Evolutionary conservation across 2,888 invertebrate genomes (phyloP).

Genomic region (Corythucha ciliata): DNA sequence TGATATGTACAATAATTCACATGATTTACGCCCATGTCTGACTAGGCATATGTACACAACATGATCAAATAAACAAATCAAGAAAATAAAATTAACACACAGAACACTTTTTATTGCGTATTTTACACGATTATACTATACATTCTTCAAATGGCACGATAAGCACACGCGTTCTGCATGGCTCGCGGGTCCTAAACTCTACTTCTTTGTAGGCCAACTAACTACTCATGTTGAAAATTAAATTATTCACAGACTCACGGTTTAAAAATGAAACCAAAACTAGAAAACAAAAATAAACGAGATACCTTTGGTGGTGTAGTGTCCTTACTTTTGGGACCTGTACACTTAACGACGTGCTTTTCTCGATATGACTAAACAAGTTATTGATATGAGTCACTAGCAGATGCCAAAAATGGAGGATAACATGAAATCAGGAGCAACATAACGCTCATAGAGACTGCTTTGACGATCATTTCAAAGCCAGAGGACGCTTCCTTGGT

Average conservation of each 20-base stretch:
- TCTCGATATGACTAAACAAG: too few species aligned
- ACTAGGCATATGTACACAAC: slow-evolving; percentile 2
- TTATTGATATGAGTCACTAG: slow-evolving; percentile 29
- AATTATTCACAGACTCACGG: background rate
- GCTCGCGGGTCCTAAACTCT: too few species aligned
- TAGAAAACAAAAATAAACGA: slow-evolving; percentile 1
- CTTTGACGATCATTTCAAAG: too few species aligned
- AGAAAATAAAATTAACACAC: slow-evolving; percentile 14
- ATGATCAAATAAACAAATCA: slow-evolving; percentile 12
- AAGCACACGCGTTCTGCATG: too few species aligned
- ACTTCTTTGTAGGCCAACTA: slow-evolving; percentile 26
- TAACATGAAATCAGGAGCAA: too few species aligned
- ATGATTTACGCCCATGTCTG: too few species aligned
- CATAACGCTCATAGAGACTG: too few species aligned
- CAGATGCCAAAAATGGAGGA: slow-evolving; percentile 12
- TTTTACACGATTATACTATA: slow-evolving; percentile 16
- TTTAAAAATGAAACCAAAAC: slow-evolving; percentile 8
- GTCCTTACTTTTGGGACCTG: too few species aligned
- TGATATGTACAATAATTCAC: slow-evolving; percentile 27
- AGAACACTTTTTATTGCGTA: slow-evolving; percentile 22
- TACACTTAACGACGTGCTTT: too few species aligned
- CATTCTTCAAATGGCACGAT: slow-evolving; percentile 9
- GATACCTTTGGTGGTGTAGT: slow-evolving; percentile 1
- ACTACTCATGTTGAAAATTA: slow-evolving; percentile 17
- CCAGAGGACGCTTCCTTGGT: too few species aligned